Percentiles rank a stretch among this genome's conserved stretches.
Conservation (phyloP, 2,797 vertebrate genomes). For the Sebastes variabilis region DNA sequence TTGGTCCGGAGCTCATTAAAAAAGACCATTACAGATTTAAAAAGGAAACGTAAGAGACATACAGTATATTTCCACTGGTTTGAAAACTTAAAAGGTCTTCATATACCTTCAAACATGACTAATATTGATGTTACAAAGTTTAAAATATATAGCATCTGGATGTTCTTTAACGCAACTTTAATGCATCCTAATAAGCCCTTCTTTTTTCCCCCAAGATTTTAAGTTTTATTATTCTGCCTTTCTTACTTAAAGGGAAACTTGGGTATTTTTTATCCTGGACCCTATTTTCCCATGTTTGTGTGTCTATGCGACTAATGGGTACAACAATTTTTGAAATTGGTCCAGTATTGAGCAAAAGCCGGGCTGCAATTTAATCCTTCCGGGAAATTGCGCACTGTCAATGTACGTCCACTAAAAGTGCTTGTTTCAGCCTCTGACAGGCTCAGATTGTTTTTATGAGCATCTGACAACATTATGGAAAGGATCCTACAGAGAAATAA, state of each 20-base stretch:
- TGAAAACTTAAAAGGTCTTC: background rate
- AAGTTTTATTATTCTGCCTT: no score
- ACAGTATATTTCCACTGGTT: background rate
- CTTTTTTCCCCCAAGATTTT: background rate
- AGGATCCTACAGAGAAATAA: no score
- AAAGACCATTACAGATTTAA: constrained; percentile 33
- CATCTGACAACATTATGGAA: background rate
- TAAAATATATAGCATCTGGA: background rate
- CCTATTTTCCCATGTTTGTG: background rate
- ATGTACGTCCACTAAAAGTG: background rate
- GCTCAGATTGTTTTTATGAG: background rate
- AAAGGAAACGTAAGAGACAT: background rate
- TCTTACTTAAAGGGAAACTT: no score
- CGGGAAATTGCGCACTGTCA: background rate
- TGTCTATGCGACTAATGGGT: background rate
- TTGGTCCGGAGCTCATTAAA: constrained; percentile 59
- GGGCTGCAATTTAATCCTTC: background rate
- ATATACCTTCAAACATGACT: background rate
- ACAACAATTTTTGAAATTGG: background rate
- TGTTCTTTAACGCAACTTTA: background rate
- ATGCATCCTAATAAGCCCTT: background rate
- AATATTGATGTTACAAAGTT: background rate
- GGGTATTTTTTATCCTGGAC: background rate
- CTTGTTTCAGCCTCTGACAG: background rate
- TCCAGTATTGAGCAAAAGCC: background rate